Percentiles rank a stretch among this genome's conserved stretches.
Conservation (phyloP, 2,888 invertebrate genomes). For the Oscheius sp. region DNA sequence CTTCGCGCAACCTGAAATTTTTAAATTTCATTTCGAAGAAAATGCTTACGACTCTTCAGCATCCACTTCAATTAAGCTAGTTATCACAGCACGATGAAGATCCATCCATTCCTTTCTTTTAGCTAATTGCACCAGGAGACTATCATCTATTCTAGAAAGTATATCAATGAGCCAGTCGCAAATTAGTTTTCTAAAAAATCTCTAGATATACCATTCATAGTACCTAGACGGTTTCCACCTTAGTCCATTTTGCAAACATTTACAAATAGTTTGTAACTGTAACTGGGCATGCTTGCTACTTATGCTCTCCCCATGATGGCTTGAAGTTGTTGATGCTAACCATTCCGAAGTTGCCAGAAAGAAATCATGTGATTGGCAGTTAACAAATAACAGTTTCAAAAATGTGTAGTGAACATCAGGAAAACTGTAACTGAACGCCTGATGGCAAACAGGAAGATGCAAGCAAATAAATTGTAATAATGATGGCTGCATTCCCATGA, state of each 20-base stretch:
- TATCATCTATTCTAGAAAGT: constrained; percentile 2
- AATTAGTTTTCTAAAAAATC: constrained; percentile 9
- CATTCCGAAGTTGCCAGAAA: constrained; percentile 44
- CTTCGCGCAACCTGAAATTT: constrained; percentile 10
- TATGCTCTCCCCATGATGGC: constrained; percentile 10
- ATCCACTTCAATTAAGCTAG: not conserved
- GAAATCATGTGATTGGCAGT: constrained; percentile 47
- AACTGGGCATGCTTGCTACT: constrained; percentile 24
- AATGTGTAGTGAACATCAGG: constrained; percentile 36
- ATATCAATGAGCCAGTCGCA: constrained; percentile 12
- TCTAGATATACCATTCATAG: too few species aligned
- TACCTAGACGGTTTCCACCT: constrained; percentile 27
- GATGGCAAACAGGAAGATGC: constrained; percentile 36
- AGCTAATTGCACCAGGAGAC: not conserved
- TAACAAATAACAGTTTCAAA: constrained; percentile 32
- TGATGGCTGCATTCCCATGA: constrained; percentile 59
- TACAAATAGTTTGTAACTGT: constrained; percentile 13
- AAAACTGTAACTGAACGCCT: constrained; percentile 34
- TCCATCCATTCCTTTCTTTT: constrained; percentile 17
- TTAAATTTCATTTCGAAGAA: not conserved
- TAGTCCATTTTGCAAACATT: not conserved
- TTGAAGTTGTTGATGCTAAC: constrained; percentile 23
- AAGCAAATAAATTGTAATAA: constrained; percentile 48
- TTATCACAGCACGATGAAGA: not conserved
- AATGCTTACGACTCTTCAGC: constrained; percentile 10